These are phyloP conservation scores for Mesocricetus auratus DNA, from an alignment of 2,113 vertebrate species.

Conservation along the genomic window DNA sequence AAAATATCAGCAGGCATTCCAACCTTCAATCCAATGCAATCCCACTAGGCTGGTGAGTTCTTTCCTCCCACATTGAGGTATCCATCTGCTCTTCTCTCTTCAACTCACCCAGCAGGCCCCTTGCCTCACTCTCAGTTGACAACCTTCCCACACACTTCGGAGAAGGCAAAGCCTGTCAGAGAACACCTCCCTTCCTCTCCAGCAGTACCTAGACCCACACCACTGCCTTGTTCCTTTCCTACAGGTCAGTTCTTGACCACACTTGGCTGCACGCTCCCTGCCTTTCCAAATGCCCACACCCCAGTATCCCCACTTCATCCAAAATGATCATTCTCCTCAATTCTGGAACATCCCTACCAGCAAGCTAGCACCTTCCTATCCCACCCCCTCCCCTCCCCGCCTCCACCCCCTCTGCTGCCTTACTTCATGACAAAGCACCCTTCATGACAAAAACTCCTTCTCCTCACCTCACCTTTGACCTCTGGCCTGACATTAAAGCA, in stretches of 20 bases:
- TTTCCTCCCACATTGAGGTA: not conserved
- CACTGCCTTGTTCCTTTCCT: not conserved
- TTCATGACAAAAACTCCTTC: not conserved
- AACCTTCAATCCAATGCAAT: not conserved
- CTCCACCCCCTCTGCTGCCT: not conserved
- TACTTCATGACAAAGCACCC: not conserved
- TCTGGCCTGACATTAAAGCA: not conserved
- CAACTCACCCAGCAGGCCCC: not conserved
- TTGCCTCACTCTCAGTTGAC: not conserved
- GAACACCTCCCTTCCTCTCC: not conserved
- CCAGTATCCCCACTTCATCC: not conserved
- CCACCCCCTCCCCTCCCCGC: not conserved
- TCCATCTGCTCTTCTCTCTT: not conserved
- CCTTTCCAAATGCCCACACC: not conserved
- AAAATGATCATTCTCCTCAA: not conserved
- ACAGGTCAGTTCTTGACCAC: not conserved
- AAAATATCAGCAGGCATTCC: not conserved
- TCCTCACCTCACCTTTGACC: not conserved
- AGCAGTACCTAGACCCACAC: not conserved
- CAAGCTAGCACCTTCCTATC: not conserved
- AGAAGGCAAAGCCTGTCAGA: not conserved
- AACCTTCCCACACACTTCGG: not conserved
- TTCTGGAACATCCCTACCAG: not conserved
- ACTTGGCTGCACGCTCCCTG: not conserved
- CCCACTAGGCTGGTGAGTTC: not conserved